Percentiles rank a stretch among this genome's conserved stretches.
Evolutionary conservation across 1,140 invertebrate genomes (phyloP).

Genomic region (Meteorus sp.): DNA sequence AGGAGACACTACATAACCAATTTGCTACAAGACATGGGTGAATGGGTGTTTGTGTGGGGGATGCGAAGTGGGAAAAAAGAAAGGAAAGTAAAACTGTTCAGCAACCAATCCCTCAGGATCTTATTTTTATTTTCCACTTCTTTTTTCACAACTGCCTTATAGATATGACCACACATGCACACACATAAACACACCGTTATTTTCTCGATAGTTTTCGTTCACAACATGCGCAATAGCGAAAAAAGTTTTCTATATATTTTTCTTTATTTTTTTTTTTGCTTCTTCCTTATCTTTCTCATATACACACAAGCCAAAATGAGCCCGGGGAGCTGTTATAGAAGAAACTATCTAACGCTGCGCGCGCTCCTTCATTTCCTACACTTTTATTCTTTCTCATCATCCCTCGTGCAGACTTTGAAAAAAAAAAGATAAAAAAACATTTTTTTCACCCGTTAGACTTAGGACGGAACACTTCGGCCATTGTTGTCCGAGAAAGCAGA

Average conservation of each 20-base stretch:
- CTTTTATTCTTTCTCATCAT: conserved; percentile 19
- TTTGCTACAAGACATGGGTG: no score
- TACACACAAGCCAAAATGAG: conserved; percentile 7
- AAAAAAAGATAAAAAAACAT: neutral
- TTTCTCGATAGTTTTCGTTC: neutral
- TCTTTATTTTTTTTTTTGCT: neutral
- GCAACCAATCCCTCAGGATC: neutral
- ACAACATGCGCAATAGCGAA: neutral
- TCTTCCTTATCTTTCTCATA: neutral
- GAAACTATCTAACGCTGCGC: conserved; percentile 17
- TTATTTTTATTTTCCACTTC: no score
- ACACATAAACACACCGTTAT: conserved; percentile 7
- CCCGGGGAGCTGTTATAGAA: conserved; percentile 18
- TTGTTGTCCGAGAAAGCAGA: no score
- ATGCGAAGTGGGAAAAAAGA: no score
- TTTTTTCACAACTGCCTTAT: neutral
- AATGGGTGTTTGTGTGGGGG: no score
- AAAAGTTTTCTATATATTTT: neutral
- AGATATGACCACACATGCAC: neutral
- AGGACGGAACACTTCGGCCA: neutral
- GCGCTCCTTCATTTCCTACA: conserved; percentile 5
- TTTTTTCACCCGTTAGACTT: neutral
- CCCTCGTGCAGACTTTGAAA: neutral
- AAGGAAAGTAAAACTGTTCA: neutral
- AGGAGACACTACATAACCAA: no score